Evolutionary conservation across 2,113 vertebrate genomes (phyloP).

Genomic region (Clupea harengus): DNA sequence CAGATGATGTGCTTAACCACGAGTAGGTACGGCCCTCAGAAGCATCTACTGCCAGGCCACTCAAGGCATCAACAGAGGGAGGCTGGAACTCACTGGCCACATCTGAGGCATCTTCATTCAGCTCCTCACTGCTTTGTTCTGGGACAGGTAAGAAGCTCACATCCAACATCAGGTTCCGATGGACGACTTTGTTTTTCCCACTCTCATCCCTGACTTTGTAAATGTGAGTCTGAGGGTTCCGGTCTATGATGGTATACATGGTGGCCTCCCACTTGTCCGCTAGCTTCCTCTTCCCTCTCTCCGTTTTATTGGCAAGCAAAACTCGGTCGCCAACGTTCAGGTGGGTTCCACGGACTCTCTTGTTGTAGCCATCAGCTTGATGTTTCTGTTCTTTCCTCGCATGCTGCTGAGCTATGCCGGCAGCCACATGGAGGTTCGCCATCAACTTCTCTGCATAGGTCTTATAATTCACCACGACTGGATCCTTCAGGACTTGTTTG

Average conservation of each 20-base stretch:
- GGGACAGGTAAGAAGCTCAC: constrained; percentile 24
- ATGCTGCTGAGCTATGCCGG: too few species aligned
- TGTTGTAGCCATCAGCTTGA: too few species aligned
- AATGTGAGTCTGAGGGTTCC: constrained; percentile 23
- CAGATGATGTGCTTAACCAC: not conserved
- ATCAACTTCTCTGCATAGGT: too few species aligned
- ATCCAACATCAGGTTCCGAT: constrained; percentile 29
- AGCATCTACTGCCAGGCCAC: not conserved
- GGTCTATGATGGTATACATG: constrained; percentile 17
- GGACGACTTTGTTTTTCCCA: constrained; percentile 11
- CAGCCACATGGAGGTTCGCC: too few species aligned
- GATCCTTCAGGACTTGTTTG: too few species aligned
- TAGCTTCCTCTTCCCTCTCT: not conserved
- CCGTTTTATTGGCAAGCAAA: too few species aligned
- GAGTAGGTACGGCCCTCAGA: not conserved
- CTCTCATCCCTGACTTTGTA: constrained; percentile 27
- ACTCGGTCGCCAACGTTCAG: too few species aligned
- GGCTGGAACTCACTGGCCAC: not conserved
- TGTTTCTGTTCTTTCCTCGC: too few species aligned
- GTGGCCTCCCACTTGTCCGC: constrained; percentile 35
- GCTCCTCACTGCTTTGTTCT: not conserved
- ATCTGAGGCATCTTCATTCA: not conserved
- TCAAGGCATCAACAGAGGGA: not conserved
- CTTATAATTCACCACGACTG: too few species aligned
- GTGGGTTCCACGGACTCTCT: too few species aligned